These are phyloP conservation scores for Dermolepida albohirtum DNA, from an alignment of 2,888 invertebrate genomes.

Conservation along the genomic window DNA sequence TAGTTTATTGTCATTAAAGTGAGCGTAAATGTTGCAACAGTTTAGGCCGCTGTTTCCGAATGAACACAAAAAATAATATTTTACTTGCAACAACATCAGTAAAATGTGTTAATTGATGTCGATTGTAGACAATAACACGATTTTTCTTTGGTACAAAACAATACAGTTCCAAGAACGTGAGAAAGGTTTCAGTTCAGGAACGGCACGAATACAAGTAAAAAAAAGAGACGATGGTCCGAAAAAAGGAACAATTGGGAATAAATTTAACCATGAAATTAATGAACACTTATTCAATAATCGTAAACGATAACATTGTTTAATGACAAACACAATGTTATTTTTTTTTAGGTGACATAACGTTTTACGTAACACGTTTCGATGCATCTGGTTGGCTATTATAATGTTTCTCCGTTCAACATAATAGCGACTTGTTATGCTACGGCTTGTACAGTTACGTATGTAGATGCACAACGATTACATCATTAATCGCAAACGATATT, in stretches of 20 bases:
- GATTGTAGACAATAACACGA: slow-evolving; percentile 1
- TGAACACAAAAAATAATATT: background rate
- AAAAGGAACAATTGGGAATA: slow-evolving; percentile 35
- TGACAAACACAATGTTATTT: background rate
- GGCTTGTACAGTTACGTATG: too few relatives aligned
- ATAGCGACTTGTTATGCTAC: too few relatives aligned
- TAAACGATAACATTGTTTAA: slow-evolving; percentile 33
- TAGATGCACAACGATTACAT: too few relatives aligned
- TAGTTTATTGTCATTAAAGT: too few relatives aligned
- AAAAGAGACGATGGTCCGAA: background rate
- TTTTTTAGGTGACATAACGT: background rate
- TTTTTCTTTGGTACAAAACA: background rate
- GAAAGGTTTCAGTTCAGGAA: slow-evolving; percentile 16
- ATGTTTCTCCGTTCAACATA: too few relatives aligned
- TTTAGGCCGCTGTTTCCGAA: background rate
- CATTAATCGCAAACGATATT: too few relatives aligned
- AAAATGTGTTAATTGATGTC: slow-evolving; percentile 9
- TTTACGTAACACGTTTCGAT: background rate
- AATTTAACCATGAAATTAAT: slow-evolving; percentile 44
- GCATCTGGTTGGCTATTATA: too few relatives aligned
- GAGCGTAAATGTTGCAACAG: too few relatives aligned
- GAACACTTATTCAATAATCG: slow-evolving; percentile 42
- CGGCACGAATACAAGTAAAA: background rate
- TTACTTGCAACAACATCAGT: slow-evolving; percentile 7
- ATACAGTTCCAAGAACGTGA: slow-evolving; percentile 10